Percentiles rank a stretch among this genome's conserved stretches.
phyloP scores from a whole-genome alignment of 1,140 invertebrate species.

The Drosophila ohnishii region DNA sequence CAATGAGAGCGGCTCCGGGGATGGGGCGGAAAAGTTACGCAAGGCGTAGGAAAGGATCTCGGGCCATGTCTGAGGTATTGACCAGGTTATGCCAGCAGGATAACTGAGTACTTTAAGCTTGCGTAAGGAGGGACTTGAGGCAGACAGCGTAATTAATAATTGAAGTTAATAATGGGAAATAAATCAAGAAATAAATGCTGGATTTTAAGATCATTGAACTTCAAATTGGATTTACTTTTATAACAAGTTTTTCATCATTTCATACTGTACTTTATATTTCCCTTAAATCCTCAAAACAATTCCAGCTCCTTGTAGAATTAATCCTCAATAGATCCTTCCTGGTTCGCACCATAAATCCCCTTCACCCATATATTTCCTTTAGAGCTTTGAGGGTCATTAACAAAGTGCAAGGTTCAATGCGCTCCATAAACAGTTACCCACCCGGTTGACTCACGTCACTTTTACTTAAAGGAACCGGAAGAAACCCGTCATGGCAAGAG shows the following conservation, averaged over 20 bases:
- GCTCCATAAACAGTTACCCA: slow-evolving; percentile 55
- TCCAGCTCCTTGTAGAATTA: neutral
- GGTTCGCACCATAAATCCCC: slow-evolving; percentile 7
- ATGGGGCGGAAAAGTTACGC: slow-evolving; percentile 30
- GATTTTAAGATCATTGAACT: too few relatives aligned
- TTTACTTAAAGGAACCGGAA: slow-evolving; percentile 47
- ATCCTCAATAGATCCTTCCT: neutral
- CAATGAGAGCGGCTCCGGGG: slow-evolving; percentile 31
- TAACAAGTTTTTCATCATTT: neutral
- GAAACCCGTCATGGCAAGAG: slow-evolving; percentile 3
- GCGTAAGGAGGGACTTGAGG: neutral
- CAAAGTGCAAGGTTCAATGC: slow-evolving; percentile 70
- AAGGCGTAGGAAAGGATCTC: slow-evolving; percentile 12
- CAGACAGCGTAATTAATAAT: neutral
- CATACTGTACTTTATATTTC: neutral
- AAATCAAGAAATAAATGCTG: neutral
- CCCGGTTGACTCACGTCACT: slow-evolving; percentile 15
- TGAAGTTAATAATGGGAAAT: neutral
- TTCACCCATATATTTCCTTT: slow-evolving; percentile 25
- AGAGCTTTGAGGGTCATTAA: slow-evolving; percentile 71
- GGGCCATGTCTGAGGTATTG: slow-evolving; percentile 26
- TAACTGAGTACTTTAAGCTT: slow-evolving; percentile 11
- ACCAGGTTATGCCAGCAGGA: slow-evolving; percentile 17
- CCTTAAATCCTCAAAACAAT: neutral
- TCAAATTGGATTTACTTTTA: neutral